These are phyloP conservation scores for Apantesis nais DNA, from an alignment of 2,888 invertebrate genomes.

Conservation along the genomic window DNA sequence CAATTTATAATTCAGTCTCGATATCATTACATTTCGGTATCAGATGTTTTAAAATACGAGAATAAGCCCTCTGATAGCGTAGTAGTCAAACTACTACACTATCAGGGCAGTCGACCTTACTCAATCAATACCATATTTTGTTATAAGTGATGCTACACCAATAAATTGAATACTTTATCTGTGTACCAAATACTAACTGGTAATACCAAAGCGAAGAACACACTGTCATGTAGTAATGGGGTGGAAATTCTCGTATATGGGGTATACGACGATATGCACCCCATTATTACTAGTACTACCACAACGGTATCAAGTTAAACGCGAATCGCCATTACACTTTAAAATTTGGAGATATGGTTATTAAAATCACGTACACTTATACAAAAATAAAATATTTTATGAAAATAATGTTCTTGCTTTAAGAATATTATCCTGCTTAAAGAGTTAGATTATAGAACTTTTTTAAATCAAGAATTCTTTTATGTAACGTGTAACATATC, in stretches of 20 bases:
- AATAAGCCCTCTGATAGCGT: too few relatives aligned
- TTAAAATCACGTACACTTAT: too few relatives aligned
- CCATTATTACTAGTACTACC: not conserved
- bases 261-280: not conserved
- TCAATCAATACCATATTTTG: too few relatives aligned
- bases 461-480: not conserved
- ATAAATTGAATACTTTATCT: not conserved
- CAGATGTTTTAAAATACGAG: too few relatives aligned
- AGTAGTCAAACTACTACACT: too few relatives aligned
- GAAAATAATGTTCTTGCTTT: not conserved
- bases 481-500: not conserved
- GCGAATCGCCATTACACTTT: not conserved
- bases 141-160: not conserved
- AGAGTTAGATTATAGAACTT: not conserved
- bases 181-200: slow-evolving; percentile 2
- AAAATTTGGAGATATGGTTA: not conserved
- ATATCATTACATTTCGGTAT: too few relatives aligned
- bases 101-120: too few relatives aligned
- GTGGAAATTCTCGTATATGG: not conserved
- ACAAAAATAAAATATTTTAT: not conserved
- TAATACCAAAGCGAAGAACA: not conserved
- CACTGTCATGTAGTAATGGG: slow-evolving; percentile 1
- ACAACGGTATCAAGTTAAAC: not conserved
- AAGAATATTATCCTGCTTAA: too few relatives aligned
- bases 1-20: too few relatives aligned